Evolutionary conservation across 2,888 invertebrate genomes (phyloP).

Genomic region (Melinaea menophilus): DNA sequence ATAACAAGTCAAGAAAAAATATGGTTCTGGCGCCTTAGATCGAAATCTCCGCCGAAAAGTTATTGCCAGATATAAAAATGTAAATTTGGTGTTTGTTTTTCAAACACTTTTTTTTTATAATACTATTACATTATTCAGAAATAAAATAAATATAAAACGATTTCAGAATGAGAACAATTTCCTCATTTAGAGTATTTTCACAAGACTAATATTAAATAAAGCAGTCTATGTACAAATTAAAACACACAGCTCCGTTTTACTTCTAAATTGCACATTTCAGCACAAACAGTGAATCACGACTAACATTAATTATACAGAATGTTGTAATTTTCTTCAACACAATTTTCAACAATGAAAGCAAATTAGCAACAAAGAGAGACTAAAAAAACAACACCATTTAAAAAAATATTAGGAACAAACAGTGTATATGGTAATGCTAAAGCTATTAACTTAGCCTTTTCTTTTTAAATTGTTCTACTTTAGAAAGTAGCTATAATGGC

Average conservation of each 20-base stretch:
- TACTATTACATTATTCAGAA: too few relatives aligned
- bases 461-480: not conserved
- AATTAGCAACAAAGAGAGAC: constrained; percentile 26
- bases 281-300: constrained; percentile 16
- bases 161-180: not conserved
- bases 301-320: constrained; percentile 27
- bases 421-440: constrained; percentile 16
- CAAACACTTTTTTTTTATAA: not conserved
- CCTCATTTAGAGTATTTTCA: not conserved
- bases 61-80: constrained; percentile 8
- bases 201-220: not conserved
- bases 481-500: too few relatives aligned
- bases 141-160: not conserved
- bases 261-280: constrained; percentile 15
- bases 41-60: constrained; percentile 16
- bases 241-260: constrained; percentile 5
- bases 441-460: constrained; percentile 9
- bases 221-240: constrained; percentile 3
- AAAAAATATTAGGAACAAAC: constrained; percentile 30
- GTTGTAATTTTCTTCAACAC: constrained; percentile 27
- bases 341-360: constrained; percentile 27
- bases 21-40: constrained; percentile 20
- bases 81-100: not conserved
- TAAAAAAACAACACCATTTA: constrained; percentile 31
- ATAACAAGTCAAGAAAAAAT: constrained; percentile 27